phyloP scores from a whole-genome alignment of 2,888 invertebrate species.

The Yponomeuta evonymella region DNA sequence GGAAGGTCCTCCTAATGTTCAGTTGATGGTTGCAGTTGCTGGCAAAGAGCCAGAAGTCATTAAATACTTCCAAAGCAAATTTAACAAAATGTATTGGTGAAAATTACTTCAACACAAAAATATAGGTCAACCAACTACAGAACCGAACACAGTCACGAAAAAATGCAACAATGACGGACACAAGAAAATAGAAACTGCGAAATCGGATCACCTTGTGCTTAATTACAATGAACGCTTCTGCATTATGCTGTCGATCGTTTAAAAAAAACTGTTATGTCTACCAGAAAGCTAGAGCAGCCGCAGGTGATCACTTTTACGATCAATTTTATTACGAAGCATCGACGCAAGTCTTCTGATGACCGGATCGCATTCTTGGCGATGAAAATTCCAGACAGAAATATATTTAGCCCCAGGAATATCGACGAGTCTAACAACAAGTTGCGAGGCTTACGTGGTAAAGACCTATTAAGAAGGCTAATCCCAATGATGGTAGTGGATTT shows the following conservation, averaged over 20 bases:
- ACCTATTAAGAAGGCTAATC: constrained; percentile 33
- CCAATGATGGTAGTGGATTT: constrained; percentile 30
- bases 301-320: constrained; percentile 41
- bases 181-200: constrained; percentile 32
- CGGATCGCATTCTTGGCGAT: constrained; percentile 43
- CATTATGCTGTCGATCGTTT: not conserved
- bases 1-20: constrained; percentile 6
- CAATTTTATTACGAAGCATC: constrained; percentile 39
- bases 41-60: not conserved
- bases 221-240: constrained; percentile 35
- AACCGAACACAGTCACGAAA: constrained; percentile 41
- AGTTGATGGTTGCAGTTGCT: not conserved
- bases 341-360: constrained; percentile 38
- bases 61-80: not conserved
- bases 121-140: constrained; percentile 46
- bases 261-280: constrained; percentile 13
- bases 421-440: constrained; percentile 12
- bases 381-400: constrained; percentile 46
- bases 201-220: constrained; percentile 49
- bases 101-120: constrained; percentile 28
- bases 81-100: not conserved
- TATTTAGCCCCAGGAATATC: constrained; percentile 38
- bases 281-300: constrained; percentile 28
- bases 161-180: constrained; percentile 34
- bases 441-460: constrained; percentile 36